A percentile compares a stretch with the other conserved stretches of the same genome.
Conservation (phyloP, 2,113 vertebrate genomes). For the Pandion haliaetus region DNA sequence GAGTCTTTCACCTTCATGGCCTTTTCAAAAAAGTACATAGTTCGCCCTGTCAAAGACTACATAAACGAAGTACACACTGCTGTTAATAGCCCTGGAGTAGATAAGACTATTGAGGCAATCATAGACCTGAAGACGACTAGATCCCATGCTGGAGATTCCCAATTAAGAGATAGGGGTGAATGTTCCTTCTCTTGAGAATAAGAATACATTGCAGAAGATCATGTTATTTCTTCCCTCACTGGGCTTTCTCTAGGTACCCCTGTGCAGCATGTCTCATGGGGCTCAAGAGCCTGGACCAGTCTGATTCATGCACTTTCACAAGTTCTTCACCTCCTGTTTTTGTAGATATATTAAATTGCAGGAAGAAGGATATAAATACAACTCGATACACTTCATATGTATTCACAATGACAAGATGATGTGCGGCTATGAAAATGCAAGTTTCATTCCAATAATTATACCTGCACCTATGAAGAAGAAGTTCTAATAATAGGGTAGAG, state of each 20-base stretch:
- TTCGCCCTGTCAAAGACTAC: not conserved
- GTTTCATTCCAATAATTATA: slow-evolving; percentile 14
- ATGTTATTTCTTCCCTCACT: not conserved
- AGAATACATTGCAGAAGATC: not conserved
- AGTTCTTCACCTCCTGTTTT: not conserved
- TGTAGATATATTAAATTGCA: not conserved
- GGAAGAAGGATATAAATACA: not conserved
- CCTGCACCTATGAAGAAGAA: not conserved
- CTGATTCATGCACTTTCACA: not conserved
- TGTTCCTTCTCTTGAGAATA: not conserved
- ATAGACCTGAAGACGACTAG: not conserved
- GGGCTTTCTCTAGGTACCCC: not conserved
- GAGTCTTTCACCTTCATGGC: not conserved
- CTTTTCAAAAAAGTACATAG: not conserved
- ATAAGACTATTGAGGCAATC: not conserved
- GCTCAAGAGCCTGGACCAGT: not conserved
- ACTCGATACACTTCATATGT: not conserved
- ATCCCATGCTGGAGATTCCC: not conserved
- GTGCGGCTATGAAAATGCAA: not conserved
- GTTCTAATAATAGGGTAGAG: slow-evolving; percentile 20
- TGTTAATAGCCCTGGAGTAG: not conserved
- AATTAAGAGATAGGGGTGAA: not conserved
- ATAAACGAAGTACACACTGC: not conserved
- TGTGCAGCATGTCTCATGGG: not conserved
- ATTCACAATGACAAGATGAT: not conserved